phyloP scores from a whole-genome alignment of 2,888 invertebrate species.

The Hymenopus coronatus region DNA sequence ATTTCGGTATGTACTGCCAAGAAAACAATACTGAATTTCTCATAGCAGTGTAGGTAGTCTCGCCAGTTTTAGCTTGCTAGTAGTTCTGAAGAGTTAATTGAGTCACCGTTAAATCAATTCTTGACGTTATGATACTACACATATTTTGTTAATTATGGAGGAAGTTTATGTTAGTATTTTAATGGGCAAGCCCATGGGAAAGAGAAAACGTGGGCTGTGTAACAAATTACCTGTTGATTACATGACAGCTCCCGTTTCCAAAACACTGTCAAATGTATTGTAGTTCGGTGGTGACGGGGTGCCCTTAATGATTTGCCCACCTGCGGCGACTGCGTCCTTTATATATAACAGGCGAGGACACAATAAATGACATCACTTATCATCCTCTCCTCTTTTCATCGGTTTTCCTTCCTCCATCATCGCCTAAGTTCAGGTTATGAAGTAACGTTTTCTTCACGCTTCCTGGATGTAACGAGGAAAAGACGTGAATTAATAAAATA shows the following conservation, averaged over 20 bases:
- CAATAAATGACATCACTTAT: slow-evolving; percentile 10
- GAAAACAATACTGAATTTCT: too few species aligned
- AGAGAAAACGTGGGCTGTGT: neutral
- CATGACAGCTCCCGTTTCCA: neutral
- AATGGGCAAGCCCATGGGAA: neutral
- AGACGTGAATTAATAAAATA: neutral
- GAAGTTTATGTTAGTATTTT: neutral
- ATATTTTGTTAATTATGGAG: neutral
- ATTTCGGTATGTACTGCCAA: too few species aligned
- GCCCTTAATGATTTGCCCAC: slow-evolving; percentile 5
- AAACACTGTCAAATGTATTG: slow-evolving; percentile 7
- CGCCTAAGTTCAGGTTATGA: neutral
- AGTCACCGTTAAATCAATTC: neutral
- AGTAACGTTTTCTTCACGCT: neutral
- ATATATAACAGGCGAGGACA: neutral
- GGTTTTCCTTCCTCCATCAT: neutral
- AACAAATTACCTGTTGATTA: slow-evolving; percentile 11
- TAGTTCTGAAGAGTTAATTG: too few species aligned
- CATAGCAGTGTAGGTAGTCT: too few species aligned
- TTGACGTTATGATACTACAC: neutral
- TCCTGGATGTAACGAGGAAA: neutral
- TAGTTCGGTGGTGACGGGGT: neutral
- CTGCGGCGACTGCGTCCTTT: neutral
- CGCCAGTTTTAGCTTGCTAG: too few species aligned
- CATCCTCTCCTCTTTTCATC: neutral